A percentile compares a stretch with the other conserved stretches of the same genome.
Conservation (phyloP, 1,140 invertebrate species). For the Rhagoletis zephyria region DNA sequence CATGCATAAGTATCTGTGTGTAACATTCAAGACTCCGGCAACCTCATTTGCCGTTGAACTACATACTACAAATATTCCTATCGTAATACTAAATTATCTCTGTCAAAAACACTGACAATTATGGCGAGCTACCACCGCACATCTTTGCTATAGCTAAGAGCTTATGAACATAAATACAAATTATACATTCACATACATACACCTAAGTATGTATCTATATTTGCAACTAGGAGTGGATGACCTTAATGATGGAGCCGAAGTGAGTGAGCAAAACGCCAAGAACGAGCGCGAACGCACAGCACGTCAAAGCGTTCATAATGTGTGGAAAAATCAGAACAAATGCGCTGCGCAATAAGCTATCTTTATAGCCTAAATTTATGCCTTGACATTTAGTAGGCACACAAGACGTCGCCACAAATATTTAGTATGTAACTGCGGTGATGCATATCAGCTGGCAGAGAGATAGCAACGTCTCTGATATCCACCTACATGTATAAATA, state of each 20-base stretch:
- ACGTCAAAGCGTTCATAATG: background rate
- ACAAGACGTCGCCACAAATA: background rate
- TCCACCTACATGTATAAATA: too few relatives aligned
- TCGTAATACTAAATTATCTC: too few relatives aligned
- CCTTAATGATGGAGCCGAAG: background rate
- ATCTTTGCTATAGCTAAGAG: background rate
- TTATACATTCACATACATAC: too few relatives aligned
- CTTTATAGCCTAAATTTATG: constrained; percentile 38
- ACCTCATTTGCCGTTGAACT: too few relatives aligned
- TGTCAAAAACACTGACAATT: too few relatives aligned
- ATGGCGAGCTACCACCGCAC: background rate
- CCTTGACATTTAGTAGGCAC: background rate
- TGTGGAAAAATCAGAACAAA: background rate
- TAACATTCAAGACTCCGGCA: too few relatives aligned
- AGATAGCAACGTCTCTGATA: background rate
- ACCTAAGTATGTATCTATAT: too few relatives aligned
- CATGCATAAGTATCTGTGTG: too few relatives aligned
- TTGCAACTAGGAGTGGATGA: background rate
- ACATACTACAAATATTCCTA: too few relatives aligned
- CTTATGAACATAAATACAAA: too few relatives aligned
- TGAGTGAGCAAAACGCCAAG: background rate
- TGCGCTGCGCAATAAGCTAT: background rate
- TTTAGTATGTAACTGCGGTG: background rate
- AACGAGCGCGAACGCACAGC: background rate
- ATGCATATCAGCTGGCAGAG: background rate